Base-by-base conservation (phyloP, 2,888 invertebrate genomes). In the Chironomus tentans region DNA sequence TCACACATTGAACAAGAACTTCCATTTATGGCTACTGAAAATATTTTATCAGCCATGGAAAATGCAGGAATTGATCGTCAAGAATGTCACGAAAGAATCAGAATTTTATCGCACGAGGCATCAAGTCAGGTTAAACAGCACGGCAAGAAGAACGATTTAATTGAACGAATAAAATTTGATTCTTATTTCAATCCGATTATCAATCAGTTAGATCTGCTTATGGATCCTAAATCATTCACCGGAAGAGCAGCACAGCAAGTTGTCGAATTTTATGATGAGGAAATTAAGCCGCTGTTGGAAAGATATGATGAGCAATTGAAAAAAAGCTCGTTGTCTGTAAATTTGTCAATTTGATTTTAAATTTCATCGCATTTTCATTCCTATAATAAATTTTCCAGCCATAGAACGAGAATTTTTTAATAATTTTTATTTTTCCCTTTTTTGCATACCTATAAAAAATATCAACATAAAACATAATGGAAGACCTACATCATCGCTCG, bases 41-140 rank as follows among this genome's bases (percentile, higher is more conserved):
- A 98, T 82, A 89, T 99, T 38, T 97, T 99, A 72, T 97, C 98
- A 94, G 97, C 95, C 3, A 95, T 98, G 93, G 98, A 98, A 0
- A 96, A 97, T 82, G 90, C 91, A 15, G 98, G 98, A 0, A 97
- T 92, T 0, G 94, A 97, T 84, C 88, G 99, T 78, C 99, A 99
- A 22, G 89, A 92, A 2, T 97, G 97, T 79, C 98, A 98, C 82
- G 98, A 98, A 82, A 93, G 95, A 83, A 95, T 98, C 79, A 88
- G 98, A 47, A 93, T 95, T 0, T 85, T 97, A 0, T 95, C 97
- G 0, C 96, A 96, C 70, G 91, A 95, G 84, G 97, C 98, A 0
- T 97, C 92, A 0, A 90, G 89, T 12, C 90, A 93, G 81, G 97
- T 98, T 0, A 98, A 98, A 81, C 90, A 93, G 79, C 87, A 91